Evolutionary conservation across 2,888 invertebrate species (phyloP), one percentile per base, ranked within the genome.

Genomic region (Lasiommata megera): DNA sequence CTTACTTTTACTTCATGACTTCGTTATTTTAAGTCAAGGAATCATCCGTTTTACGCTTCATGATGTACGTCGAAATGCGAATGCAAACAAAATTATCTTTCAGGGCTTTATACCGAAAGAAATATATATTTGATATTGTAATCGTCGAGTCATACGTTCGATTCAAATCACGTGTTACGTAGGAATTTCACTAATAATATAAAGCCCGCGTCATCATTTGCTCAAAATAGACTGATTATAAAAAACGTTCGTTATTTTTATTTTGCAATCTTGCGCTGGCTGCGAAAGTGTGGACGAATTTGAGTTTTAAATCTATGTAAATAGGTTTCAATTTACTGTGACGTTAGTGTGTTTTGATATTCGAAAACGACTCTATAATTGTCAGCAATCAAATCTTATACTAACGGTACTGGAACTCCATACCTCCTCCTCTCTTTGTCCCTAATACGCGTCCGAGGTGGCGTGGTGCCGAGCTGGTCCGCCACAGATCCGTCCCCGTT

Each of bases 381-480:
- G n/a, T n/a, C n/a, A n/a, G n/a, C n/a, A n/a, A n/a, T n/a, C n/a
- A n/a, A n/a, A n/a, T n/a, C n/a, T n/a, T n/a, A n/a, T n/a, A n/a
- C n/a, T n/a, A n/a, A n/a, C n/a, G n/a, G n/a, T n/a, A n/a, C 11
- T 34, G 11, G 11, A n/a, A 36, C 11, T 11, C 9, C 37, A 68
- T 74, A 93, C 93, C 90, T 90, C 56, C 84, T 73, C 67, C 83
- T 85, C 71, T 92, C 93, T 76, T 94, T 94, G 66, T 93, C 92
- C 72, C 93, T 92, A 70, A 94, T 93, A 70, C 95, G 92, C 50
- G 95, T 94, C 64, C 96, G 91, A 0, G 96, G 96, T n/a, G 96
- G 96, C 43, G 96, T 96, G 74, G 93, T 93, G 53, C 95, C 94
- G 66, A 94, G 94, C 63, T 93, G 92, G 71, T 95, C 96, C 0